Percentiles rank a stretch among this genome's conserved stretches.
These are phyloP conservation scores for Acrobasis suavella DNA, from an alignment of 2,888 invertebrate genomes.

Conservation along the genomic window DNA sequence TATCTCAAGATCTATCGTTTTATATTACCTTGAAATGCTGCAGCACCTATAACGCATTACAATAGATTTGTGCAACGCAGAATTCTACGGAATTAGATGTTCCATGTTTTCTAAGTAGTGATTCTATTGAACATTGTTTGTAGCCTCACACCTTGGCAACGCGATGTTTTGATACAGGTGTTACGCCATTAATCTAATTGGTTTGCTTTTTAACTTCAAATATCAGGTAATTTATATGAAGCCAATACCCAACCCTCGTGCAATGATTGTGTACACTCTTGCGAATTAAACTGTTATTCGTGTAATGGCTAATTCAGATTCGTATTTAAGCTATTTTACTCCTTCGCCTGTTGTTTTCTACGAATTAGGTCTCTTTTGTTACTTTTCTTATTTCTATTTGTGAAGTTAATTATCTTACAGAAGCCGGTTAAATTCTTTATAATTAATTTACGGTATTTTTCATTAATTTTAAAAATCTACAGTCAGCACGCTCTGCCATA, in stretches of 20 bases:
- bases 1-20: slow-evolving; percentile 17
- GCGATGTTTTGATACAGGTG: slow-evolving; percentile 24
- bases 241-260: neutral
- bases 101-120: slow-evolving; percentile 26
- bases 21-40: slow-evolving; percentile 14
- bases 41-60: slow-evolving; percentile 36
- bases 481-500: no score
- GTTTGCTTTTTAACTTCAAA: slow-evolving; percentile 18
- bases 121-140: slow-evolving; percentile 41
- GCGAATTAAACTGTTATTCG: neutral
- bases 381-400: no score
- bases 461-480: no score
- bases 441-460: no score
- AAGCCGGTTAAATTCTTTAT: no score
- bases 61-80: slow-evolving; percentile 43
- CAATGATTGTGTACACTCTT: neutral
- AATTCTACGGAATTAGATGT: slow-evolving; percentile 50
- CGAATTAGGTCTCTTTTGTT: no score
- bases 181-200: slow-evolving; percentile 20
- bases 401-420: no score
- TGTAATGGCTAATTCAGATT: neutral
- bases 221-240: neutral
- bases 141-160: slow-evolving; percentile 46
- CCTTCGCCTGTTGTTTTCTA: no score
- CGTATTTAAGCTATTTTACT: no score